Evolutionary conservation across 2,888 invertebrate genomes (phyloP), one percentile per base, ranked within the genome.

Genomic region (Tetramorium bicarinatum): DNA sequence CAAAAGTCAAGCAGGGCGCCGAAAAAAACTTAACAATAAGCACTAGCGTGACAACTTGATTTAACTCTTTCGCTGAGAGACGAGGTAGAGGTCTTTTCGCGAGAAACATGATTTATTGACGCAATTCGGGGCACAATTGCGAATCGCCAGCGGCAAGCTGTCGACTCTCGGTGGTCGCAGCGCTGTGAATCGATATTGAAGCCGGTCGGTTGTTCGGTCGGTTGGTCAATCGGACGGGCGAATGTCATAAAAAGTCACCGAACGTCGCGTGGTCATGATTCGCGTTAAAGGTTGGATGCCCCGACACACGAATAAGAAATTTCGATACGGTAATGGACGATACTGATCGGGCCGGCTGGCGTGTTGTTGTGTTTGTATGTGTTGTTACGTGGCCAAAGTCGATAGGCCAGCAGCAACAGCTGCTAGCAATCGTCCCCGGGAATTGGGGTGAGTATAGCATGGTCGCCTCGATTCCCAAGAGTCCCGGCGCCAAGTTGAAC

Each of bases 391-490:
- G 87, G 86, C 74, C 80, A 87, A 87, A 89, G 87, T 87, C 85
- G 90, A 92, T 90, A 90, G 90, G 87, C 87, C 84, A 89, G 89
- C 83, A 89, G 89, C 87, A 87, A 87, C 93, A 93, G 91, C 92
- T 93, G 92, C 86, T 89, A 85, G 91, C 86, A 91, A 93, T 92
- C 87, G 90, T 91, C 87, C 56, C 54, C 52, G 85, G 79, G 83
- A 77, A 85, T 83, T 79, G 85, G 75, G 77, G 83, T 71, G 85
- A 83, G 75, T 85, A 87, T 85, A 87, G 81, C 83, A 86, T 72
- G 87, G 80, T 84, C 80, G 80, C 62, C 71, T 56, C 79, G 69
- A 79, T 72, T 84, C 80, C 72, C 82, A 54, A 49, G 80, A 84
- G 84, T 67, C 49, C 61, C 44, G 61, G 61, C 81, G 79, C 88